Evolutionary conservation across 2,797 vertebrate species (phyloP).

Genomic region (Phalanger gymnotis): DNA sequence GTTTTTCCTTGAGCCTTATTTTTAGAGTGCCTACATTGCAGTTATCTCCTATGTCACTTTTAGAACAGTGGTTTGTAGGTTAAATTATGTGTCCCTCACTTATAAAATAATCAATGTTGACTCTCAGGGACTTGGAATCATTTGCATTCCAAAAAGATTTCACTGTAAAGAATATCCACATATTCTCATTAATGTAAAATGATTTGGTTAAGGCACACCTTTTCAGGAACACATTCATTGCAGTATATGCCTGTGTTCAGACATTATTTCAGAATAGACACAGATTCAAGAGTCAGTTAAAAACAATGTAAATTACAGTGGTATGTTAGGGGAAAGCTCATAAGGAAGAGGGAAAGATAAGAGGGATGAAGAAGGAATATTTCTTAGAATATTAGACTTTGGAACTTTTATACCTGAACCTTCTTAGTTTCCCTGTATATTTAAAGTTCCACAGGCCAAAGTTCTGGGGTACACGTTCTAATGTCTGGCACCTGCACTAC

Average conservation of each 20-base stretch:
- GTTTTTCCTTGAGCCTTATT: not conserved
- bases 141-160: not conserved
- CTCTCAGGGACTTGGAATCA: not conserved
- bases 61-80: not conserved
- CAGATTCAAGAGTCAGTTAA: not conserved
- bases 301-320: not conserved
- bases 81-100: not conserved
- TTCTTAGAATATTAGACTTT: not conserved
- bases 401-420: not conserved
- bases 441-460: not conserved
- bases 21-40: not conserved
- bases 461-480: not conserved
- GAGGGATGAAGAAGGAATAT: not conserved
- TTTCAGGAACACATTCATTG: not conserved
- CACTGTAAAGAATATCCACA: not conserved
- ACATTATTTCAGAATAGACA: not conserved
- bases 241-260: not conserved
- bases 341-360: not conserved
- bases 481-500: not conserved
- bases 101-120: not conserved
- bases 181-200: not conserved
- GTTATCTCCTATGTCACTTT: not conserved
- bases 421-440: not conserved
- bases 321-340: not conserved
- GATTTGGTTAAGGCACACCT: not conserved